Evolutionary conservation across 2,888 invertebrate genomes (phyloP), one percentile per base, ranked within the genome.

Genomic region (Boloria euphrosyne): DNA sequence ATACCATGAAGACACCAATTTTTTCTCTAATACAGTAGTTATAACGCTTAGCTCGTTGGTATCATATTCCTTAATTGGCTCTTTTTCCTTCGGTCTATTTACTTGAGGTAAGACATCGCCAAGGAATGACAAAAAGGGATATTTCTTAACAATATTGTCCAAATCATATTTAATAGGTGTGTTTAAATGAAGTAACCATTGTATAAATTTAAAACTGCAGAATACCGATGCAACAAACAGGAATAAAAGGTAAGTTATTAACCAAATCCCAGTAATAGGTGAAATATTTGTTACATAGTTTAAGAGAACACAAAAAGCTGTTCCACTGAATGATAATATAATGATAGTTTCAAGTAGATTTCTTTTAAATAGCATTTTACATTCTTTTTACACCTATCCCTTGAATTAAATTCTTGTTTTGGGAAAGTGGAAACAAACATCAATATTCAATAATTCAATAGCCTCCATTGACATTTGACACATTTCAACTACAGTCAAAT

Each of bases 171-270:
- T 87, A 31, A 93, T 57, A 6, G 94, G 93, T 74, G 92, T 93
- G 72, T 92, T 93, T 68, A 93, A 81, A 71, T 84, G 85, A 60
- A 94, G 78, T 65, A 94, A 76, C 84, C 90, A 93, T 75, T 93
- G 93, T 31, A 94, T 86, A 76, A 88, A 85, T 73, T 89, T 87
- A 76, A 93, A 93, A 79, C 93, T 93, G 52, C 91, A 67, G 73
- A 88, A 86, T 55, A 93, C 76, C 3, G 93, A 90, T 0, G 83
- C 68, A 47, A 93, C 75, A 79, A 93, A 92, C 51, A 93, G 70
- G 47, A 80, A 63, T 54, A 90, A 47, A 64, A 89, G 71, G 72
- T 93, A 93, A 52, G 88, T 71, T n/a, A 84, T 74, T 68, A 93
- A 85, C 89, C 90, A 93, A 63, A 89, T 78, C 63, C 91, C 90